A percentile compares a stretch with the other conserved stretches of the same genome.
Conservation (phyloP, 2,888 invertebrate species). For the Hemaris fuciformis region DNA sequence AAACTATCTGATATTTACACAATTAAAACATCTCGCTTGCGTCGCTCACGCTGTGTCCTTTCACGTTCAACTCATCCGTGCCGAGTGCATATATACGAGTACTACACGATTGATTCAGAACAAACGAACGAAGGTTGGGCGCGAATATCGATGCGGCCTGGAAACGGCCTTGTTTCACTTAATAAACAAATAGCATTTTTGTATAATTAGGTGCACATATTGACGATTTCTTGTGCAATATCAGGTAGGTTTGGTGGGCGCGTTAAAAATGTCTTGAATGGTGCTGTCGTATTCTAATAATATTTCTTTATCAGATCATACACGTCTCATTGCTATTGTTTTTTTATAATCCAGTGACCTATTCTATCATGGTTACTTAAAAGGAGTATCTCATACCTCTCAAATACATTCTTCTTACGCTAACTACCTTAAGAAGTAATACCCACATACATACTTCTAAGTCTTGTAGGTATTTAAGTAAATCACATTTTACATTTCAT, state of each 20-base stretch:
- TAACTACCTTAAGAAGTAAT: too few relatives aligned
- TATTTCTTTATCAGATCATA: too few relatives aligned
- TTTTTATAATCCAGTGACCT: too few relatives aligned
- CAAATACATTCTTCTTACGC: too few relatives aligned
- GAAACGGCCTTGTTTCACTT: slow-evolving; percentile 24
- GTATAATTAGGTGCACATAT: neutral
- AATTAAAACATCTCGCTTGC: neutral
- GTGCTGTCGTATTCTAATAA: too few relatives aligned
- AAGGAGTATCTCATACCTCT: too few relatives aligned
- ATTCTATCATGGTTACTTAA: too few relatives aligned
- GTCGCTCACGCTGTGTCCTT: neutral
- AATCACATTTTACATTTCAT: too few relatives aligned
- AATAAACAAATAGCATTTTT: slow-evolving; percentile 16
- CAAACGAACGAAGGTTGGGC: slow-evolving; percentile 8
- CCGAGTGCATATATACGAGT: too few relatives aligned
- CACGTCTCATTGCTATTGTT: too few relatives aligned
- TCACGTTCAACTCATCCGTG: neutral
- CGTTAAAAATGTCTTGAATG: neutral
- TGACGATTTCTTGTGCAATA: neutral
- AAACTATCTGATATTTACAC: neutral
- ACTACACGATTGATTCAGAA: slow-evolving; percentile 1
- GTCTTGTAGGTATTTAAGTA: too few relatives aligned
- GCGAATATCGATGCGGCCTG: slow-evolving; percentile 18
- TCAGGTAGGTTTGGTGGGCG: neutral
- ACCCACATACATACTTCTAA: too few relatives aligned